Evolutionary conservation across 2,888 invertebrate species (phyloP), one percentile per base, ranked within the genome.

Genomic region (Marasmarcha lunaedactyla): DNA sequence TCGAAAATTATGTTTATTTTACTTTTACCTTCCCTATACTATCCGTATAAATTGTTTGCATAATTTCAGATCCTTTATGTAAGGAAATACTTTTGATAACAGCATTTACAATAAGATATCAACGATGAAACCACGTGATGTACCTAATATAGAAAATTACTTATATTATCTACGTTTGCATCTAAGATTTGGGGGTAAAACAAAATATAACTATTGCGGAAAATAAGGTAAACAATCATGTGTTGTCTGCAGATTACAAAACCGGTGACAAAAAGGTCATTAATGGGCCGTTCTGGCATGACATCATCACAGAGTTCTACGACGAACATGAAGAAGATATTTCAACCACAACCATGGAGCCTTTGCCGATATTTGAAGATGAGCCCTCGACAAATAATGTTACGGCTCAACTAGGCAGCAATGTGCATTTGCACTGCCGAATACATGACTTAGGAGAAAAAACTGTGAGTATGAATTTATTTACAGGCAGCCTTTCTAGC

Each of bases 311-410:
- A 48, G 83, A 73, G 42, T 58, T 69, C 0, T 74, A 72, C 38
- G 81, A 81, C 15, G 79, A 77, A 14, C 54, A 56, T 11, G 79
- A 74, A 1, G 81, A 78, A 7, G 76, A 77, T 26, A 46, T 67
- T 2, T 77, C 74, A 10, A 87, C 86, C 3, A 87, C 89, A n/a
- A 88, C 88, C 2, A 85, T 87, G 9, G 90, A 90, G 51, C 90
- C 91, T 0, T 78, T 89, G 47, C 91, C 91, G 0, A 89, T 88
- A 68, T 92, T 92, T 63, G 89, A 90, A 55, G 90, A 90, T 55
- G 81, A 78, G 34, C 79, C 86, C 11, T 84, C 85, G 3, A 84
- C 88, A 1, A 89, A 89, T 58, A 90, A 90, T 56, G 86, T 90
- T 51, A 90, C 90, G 9, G 86, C 89, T 0, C 90, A 90, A 55